A percentile compares a stretch with the other conserved stretches of the same genome.
phyloP scores from a whole-genome alignment of 2,888 invertebrate genomes.

The Hesperia comma region DNA sequence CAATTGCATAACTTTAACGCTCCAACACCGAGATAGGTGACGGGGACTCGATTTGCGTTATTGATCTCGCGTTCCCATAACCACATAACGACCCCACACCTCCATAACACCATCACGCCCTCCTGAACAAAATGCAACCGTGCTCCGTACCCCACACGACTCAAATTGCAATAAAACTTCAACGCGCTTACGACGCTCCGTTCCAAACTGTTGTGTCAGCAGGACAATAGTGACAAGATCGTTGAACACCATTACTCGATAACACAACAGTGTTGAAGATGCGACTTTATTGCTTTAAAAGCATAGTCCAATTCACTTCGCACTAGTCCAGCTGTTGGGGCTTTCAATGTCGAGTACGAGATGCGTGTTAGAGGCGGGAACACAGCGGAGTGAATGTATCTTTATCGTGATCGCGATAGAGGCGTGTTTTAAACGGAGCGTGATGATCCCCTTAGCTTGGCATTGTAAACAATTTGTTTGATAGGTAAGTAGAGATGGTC shows the following conservation, averaged over 20 bases:
- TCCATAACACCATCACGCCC: not conserved
- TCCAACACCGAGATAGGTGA: conserved; percentile 50
- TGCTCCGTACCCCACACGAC: not conserved
- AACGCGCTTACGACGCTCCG: conserved; percentile 7
- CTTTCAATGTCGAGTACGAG: conserved; percentile 6
- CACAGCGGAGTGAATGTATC: conserved; percentile 40
- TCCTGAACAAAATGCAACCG: conserved; percentile 1
- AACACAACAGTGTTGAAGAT: conserved; percentile 8
- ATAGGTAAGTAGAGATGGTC: conserved; percentile 24
- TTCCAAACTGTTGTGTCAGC: conserved; percentile 20
- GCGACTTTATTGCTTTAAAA: conserved; percentile 13
- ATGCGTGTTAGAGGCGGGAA: not conserved
- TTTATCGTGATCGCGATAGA: conserved; percentile 38
- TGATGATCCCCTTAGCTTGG: conserved; percentile 70
- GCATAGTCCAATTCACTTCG: conserved; percentile 13
- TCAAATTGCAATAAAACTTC: conserved; percentile 6
- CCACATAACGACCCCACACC: conserved; percentile 37
- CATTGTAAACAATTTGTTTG: conserved; percentile 71
- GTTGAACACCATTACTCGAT: conserved; percentile 26
- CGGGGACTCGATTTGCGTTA: conserved; percentile 65
- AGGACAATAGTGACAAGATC: conserved; percentile 32
- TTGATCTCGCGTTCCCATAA: conserved; percentile 57
- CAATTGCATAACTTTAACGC: conserved; percentile 28
- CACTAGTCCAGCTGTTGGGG: not conserved
- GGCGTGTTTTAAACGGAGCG: conserved; percentile 49